Evolutionary conservation across 1,140 invertebrate species (phyloP).

Genomic region (Apis laboriosa): DNA sequence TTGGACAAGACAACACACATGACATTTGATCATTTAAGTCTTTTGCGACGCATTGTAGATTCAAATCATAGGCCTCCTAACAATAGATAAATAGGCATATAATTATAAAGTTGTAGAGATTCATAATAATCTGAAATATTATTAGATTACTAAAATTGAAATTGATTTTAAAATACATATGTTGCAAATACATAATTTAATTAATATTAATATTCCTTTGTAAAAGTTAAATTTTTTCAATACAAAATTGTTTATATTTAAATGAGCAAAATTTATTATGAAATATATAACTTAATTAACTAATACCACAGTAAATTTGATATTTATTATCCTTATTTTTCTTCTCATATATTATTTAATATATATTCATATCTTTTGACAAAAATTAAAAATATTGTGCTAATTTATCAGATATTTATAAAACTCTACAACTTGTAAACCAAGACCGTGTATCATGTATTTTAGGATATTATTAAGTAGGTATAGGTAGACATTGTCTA

Average conservation of each 20-base stretch:
- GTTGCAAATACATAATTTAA: not conserved
- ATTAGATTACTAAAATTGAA: not conserved
- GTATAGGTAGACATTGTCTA: conserved; percentile 70
- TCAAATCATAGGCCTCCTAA: conserved; percentile 69
- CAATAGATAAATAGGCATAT: conserved; percentile 64
- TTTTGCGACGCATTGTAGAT: conserved; percentile 50
- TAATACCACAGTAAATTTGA: not conserved
- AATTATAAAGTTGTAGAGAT: conserved; percentile 57
- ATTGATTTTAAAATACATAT: not conserved
- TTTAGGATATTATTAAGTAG: conserved; percentile 69
- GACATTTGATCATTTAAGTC: conserved; percentile 38
- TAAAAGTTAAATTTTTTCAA: not conserved
- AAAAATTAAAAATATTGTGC: conserved; percentile 6
- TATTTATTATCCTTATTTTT: not conserved
- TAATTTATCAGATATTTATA: conserved; percentile 45
- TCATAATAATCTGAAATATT: conserved; percentile 36
- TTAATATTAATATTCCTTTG: not conserved
- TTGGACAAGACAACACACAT: conserved; percentile 45
- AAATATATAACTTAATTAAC: not conserved
- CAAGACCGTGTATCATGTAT: conserved; percentile 64
- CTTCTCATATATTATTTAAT: not conserved
- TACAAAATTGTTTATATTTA: not conserved
- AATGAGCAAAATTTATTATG: not conserved
- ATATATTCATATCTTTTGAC: conserved; percentile 9
- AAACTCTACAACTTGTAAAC: conserved; percentile 59